Conservation (phyloP, 37 sponge, comb jelly and placozoan species). For the Beroe forskalii region DNA sequence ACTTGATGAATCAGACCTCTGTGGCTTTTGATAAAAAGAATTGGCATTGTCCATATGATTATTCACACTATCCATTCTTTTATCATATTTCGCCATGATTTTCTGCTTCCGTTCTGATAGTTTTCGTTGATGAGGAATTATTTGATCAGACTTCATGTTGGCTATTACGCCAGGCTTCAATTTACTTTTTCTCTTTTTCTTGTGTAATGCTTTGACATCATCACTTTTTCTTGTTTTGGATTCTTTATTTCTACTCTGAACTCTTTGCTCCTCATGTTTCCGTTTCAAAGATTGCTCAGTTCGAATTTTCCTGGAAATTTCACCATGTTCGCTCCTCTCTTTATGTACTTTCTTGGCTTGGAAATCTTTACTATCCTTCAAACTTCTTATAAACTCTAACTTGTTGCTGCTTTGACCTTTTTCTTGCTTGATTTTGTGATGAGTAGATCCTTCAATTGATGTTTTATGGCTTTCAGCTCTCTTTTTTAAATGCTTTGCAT, state of each 20-base stretch:
- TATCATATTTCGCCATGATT: constrained; percentile 21
- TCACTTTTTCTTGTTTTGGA: background rate
- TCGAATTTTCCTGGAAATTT: background rate
- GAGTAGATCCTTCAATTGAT: too few relatives aligned
- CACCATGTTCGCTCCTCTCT: background rate
- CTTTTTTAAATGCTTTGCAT: too few relatives aligned
- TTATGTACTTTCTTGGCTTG: background rate
- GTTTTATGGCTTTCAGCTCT: too few relatives aligned
- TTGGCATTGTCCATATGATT: background rate
- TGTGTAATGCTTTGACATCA: background rate
- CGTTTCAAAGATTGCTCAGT: background rate
- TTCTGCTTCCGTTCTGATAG: background rate
- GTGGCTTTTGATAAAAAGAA: background rate
- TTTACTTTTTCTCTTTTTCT: background rate
- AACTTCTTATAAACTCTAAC: background rate
- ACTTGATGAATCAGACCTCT: background rate
- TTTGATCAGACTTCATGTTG: constrained; percentile 19
- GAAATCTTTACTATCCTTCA: background rate
- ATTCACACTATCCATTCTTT: background rate
- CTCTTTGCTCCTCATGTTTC: background rate
- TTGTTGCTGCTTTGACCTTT: too few relatives aligned
- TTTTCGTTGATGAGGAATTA: constrained; percentile 38
- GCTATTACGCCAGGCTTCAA: constrained; percentile 7
- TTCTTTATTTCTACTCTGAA: background rate
- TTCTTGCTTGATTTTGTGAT: background rate